Evolutionary conservation across 2,113 vertebrate genomes (phyloP).

Genomic region (Cebus imitator): DNA sequence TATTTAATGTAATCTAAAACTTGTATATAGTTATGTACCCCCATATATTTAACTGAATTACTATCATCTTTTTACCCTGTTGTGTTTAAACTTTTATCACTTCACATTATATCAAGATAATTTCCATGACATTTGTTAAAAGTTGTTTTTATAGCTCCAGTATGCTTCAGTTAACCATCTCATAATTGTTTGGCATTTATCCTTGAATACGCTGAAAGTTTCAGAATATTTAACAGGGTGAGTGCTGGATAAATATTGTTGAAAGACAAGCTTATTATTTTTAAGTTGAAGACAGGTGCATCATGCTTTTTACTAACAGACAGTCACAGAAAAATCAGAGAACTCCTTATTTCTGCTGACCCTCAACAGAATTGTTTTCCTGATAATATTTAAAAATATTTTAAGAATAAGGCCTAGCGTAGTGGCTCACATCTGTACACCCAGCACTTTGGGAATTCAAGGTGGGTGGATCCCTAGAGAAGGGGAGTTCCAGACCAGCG

Average conservation of each 20-base stretch:
- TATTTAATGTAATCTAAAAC: neutral
- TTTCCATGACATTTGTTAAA: neutral
- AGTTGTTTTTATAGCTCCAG: neutral
- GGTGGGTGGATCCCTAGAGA: no score
- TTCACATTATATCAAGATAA: constrained; percentile 7
- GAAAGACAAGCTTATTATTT: neutral
- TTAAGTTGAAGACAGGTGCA: neutral
- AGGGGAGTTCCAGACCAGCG: no score
- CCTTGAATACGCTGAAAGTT: neutral
- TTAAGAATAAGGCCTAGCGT: neutral
- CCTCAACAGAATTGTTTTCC: neutral
- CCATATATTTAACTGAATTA: neutral
- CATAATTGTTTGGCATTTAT: neutral
- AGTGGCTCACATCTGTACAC: no score
- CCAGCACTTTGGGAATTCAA: no score
- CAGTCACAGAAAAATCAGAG: neutral
- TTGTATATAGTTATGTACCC: neutral
- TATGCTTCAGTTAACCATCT: neutral
- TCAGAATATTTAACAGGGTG: neutral
- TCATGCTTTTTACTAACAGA: neutral
- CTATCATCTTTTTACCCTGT: neutral
- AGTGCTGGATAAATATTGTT: neutral
- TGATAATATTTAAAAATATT: neutral
- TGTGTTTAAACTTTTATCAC: neutral
- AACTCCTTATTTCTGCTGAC: neutral